phyloP scores from a whole-genome alignment of 1,140 invertebrate genomes.

The Rhopalosiphum padi region DNA sequence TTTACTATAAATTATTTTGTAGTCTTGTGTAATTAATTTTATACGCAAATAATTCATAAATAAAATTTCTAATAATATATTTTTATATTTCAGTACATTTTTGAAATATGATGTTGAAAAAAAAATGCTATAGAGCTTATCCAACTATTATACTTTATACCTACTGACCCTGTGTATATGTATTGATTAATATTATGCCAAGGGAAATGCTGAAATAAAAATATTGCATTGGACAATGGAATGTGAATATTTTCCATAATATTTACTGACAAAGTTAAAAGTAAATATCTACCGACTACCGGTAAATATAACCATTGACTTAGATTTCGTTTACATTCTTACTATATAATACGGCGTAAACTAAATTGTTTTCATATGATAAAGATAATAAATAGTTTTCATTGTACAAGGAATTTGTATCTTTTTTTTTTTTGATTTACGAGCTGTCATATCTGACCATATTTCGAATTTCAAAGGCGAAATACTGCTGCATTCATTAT shows the following conservation, averaged over 20 bases:
- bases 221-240: neutral
- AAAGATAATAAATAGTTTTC: neutral
- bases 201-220: neutral
- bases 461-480: neutral
- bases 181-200: neutral
- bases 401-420: neutral
- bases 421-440: slow-evolving; percentile 11
- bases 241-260: neutral
- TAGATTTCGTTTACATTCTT: neutral
- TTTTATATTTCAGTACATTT: neutral
- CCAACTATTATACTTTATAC: neutral
- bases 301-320: neutral
- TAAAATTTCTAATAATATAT: neutral
- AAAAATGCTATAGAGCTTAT: neutral
- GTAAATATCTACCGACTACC: neutral
- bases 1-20: neutral
- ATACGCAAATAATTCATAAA: neutral
- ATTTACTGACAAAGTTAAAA: neutral
- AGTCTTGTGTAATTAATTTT: neutral
- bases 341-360: neutral
- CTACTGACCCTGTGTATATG: neutral
- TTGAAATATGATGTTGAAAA: neutral
- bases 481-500: neutral
- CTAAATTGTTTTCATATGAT: neutral
- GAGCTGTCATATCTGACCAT: slow-evolving; percentile 25